These are phyloP conservation scores for Abrostola triplasia DNA, from an alignment of 2,888 invertebrate genomes.

Conservation along the genomic window DNA sequence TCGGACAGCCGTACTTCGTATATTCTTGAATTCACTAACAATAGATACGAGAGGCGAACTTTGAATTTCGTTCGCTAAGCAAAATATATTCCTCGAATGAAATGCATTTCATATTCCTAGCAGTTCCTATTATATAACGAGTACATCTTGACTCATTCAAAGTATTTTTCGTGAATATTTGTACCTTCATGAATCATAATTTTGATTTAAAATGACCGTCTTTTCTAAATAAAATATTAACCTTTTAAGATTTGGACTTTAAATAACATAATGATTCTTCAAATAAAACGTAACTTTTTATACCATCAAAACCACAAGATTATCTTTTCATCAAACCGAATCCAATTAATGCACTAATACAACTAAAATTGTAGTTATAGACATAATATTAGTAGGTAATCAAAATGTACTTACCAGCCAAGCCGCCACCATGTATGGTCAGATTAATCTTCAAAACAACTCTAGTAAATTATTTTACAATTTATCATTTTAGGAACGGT, in stretches of 20 bases:
- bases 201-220: not conserved
- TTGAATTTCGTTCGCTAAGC: slow-evolving; percentile 49
- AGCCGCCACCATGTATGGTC: not conserved
- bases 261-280: too few relatives aligned
- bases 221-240: not conserved
- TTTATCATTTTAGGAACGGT: slow-evolving; percentile 2
- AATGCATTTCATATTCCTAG: slow-evolving; percentile 54
- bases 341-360: not conserved
- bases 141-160: slow-evolving; percentile 32
- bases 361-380: not conserved
- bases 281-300: too few relatives aligned
- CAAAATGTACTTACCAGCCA: slow-evolving; percentile 2
- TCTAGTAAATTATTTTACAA: slow-evolving; percentile 1
- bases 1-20: slow-evolving; percentile 33
- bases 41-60: slow-evolving; percentile 40
- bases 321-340: slow-evolving; percentile 2
- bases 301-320: not conserved
- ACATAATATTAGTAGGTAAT: slow-evolving; percentile 1
- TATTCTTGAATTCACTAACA: slow-evolving; percentile 51
- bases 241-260: too few relatives aligned
- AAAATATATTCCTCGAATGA: slow-evolving; percentile 52
- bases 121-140: slow-evolving; percentile 39
- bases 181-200: not conserved
- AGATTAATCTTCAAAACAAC: not conserved
- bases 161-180: not conserved